phyloP scores from a whole-genome alignment of 1,140 invertebrate genomes.

The Halictus rubicundus region DNA sequence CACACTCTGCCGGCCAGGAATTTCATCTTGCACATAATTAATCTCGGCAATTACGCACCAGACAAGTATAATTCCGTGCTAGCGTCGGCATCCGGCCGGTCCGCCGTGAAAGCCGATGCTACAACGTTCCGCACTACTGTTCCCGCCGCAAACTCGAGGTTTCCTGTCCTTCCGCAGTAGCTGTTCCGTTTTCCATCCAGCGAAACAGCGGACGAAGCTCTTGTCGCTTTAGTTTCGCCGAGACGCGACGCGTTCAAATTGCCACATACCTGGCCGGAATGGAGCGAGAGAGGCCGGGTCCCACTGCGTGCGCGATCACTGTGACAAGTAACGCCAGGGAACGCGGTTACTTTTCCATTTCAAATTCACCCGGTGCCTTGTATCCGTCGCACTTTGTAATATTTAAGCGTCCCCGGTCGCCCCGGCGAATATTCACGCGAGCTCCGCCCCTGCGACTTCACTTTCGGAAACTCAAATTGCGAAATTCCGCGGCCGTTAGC shows the following conservation, averaged over 20 bases:
- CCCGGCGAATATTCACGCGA: neutral
- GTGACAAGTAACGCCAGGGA: neutral
- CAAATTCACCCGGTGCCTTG: neutral
- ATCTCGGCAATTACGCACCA: conserved; percentile 74
- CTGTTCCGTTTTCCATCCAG: conserved; percentile 27
- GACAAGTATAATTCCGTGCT: conserved; percentile 70
- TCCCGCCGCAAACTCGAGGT: conserved; percentile 57
- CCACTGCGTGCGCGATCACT: conserved; percentile 30
- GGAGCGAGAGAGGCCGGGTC: neutral
- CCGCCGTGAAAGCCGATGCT: conserved; percentile 51
- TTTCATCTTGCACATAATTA: conserved; percentile 78
- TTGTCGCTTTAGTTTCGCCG: conserved; percentile 1
- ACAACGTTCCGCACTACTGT: conserved; percentile 55
- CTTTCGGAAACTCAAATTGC: neutral
- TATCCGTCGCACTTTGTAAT: neutral
- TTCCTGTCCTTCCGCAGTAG: conserved; percentile 48
- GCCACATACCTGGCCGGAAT: conserved; percentile 42
- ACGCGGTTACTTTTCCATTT: neutral
- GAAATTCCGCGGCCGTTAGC: neutral
- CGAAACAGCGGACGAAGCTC: conserved; percentile 26
- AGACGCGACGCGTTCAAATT: conserved; percentile 43
- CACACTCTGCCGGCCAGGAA: conserved; percentile 64
- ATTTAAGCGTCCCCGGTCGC: neutral
- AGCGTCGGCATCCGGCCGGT: conserved; percentile 49
- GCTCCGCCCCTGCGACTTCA: neutral